A percentile compares a stretch with the other conserved stretches of the same genome.
phyloP scores from a whole-genome alignment of 2,113 vertebrate species.

The Rutilus rutilus region DNA sequence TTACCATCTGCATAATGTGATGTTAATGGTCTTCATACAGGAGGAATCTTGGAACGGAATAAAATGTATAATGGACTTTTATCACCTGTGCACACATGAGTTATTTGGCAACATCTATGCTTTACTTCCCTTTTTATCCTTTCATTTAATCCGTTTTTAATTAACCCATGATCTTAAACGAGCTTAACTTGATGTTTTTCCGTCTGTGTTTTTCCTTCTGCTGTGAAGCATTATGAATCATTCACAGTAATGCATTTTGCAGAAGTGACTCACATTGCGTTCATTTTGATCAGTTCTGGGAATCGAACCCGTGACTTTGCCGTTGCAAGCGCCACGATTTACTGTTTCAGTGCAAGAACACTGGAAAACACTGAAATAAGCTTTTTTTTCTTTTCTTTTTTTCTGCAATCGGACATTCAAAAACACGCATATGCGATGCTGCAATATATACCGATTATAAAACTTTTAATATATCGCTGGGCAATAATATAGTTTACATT shows the following conservation, averaged over 20 bases:
- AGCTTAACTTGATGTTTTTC: not conserved
- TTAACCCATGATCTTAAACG: constrained; percentile 14
- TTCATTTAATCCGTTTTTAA: constrained; percentile 2
- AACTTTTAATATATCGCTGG: too few species aligned
- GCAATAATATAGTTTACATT: too few species aligned
- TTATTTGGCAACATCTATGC: not conserved
- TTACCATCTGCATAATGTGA: constrained; percentile 74
- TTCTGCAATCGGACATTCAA: too few species aligned
- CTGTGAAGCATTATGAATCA: not conserved
- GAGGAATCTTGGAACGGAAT: not conserved
- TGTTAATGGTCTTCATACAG: constrained; percentile 60
- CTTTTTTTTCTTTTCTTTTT: too few species aligned
- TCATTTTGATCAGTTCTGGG: not conserved
- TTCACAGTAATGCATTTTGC: not conserved
- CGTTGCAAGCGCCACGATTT: not conserved
- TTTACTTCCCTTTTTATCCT: not conserved
- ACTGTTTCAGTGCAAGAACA: too few species aligned
- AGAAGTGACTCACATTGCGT: too few species aligned
- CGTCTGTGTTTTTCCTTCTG: constrained; percentile 3
- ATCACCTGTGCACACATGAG: constrained; percentile 14
- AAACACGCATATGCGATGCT: too few species aligned
- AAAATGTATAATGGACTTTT: constrained; percentile 7
- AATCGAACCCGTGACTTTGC: not conserved
- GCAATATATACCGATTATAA: too few species aligned
- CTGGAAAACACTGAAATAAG: too few species aligned